Conservation (phyloP, 2,888 invertebrate species). For the Melanostoma mellinum region DNA sequence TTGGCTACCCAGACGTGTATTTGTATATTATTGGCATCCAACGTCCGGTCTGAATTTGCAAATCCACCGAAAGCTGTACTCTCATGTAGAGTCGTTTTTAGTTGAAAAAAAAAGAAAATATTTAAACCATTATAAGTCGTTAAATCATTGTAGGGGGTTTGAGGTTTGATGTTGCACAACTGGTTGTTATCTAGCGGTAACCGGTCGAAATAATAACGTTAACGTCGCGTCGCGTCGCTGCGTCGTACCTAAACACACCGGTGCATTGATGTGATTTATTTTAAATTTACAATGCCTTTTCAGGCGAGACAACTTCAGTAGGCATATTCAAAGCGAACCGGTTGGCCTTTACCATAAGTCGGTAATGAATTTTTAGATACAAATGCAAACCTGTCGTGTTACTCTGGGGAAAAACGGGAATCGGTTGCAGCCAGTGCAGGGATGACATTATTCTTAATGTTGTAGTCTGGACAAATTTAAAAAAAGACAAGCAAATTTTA, state of each 20-base stretch:
- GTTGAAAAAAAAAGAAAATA: not conserved
- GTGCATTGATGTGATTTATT: constrained; percentile 36
- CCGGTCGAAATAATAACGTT: constrained; percentile 21
- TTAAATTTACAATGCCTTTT: too few species aligned
- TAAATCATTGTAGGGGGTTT: too few species aligned
- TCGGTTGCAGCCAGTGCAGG: not conserved
- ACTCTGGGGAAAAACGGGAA: not conserved
- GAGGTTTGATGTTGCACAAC: constrained; percentile 32
- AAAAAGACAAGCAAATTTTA: too few species aligned
- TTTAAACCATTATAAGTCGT: too few species aligned
- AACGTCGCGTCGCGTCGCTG: not conserved
- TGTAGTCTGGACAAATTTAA: too few species aligned
- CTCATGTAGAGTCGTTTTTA: not conserved
- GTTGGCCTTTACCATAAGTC: constrained; percentile 6
- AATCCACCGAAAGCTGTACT: constrained; percentile 32
- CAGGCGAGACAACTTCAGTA: too few species aligned
- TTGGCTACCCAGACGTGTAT: not conserved
- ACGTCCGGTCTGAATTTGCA: not conserved
- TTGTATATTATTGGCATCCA: too few species aligned
- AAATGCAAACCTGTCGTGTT: not conserved
- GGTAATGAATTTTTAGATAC: too few species aligned
- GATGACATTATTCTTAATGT: too few species aligned
- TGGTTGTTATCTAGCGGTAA: constrained; percentile 19
- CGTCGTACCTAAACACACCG: constrained; percentile 18
- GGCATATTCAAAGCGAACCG: not conserved